Evolutionary conservation across 2,797 vertebrate species (phyloP).

Genomic region (Glyptemys insculpta): DNA sequence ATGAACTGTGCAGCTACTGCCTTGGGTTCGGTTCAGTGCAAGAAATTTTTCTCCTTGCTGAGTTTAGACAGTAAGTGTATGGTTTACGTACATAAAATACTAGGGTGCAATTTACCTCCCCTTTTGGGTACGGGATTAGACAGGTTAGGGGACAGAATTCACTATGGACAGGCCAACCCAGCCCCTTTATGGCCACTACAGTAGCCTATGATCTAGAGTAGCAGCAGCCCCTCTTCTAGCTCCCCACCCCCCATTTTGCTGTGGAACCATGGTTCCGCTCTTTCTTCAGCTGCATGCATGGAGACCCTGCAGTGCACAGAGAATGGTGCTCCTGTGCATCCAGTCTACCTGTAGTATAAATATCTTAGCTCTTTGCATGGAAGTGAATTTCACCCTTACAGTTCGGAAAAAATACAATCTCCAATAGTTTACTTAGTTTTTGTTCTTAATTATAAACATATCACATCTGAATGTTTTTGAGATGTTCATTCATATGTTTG

Average conservation of each 20-base stretch:
- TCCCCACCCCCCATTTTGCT: neutral
- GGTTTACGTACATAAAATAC: neutral
- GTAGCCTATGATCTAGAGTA: neutral
- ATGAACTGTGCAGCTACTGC: conserved; percentile 64
- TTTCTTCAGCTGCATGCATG: neutral
- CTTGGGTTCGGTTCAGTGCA: conserved; percentile 60
- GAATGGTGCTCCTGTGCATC: neutral
- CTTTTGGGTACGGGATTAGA: neutral
- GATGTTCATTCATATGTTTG: neutral
- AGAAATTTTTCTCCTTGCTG: conserved; percentile 63
- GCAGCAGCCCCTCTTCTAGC: neutral
- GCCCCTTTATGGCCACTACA: neutral
- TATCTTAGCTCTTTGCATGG: neutral
- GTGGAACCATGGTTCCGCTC: neutral
- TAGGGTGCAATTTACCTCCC: neutral
- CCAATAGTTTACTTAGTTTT: neutral
- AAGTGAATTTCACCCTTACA: neutral
- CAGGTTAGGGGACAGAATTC: neutral
- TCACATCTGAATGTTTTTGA: neutral
- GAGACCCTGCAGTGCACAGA: neutral
- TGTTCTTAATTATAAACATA: neutral
- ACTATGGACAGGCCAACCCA: neutral
- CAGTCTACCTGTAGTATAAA: neutral
- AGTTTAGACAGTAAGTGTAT: conserved; percentile 70
- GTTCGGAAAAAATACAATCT: neutral